Percentiles rank a stretch among this genome's conserved stretches.
Conservation (phyloP, 2,888 invertebrate species). For the Caenorhabditis sinica region DNA sequence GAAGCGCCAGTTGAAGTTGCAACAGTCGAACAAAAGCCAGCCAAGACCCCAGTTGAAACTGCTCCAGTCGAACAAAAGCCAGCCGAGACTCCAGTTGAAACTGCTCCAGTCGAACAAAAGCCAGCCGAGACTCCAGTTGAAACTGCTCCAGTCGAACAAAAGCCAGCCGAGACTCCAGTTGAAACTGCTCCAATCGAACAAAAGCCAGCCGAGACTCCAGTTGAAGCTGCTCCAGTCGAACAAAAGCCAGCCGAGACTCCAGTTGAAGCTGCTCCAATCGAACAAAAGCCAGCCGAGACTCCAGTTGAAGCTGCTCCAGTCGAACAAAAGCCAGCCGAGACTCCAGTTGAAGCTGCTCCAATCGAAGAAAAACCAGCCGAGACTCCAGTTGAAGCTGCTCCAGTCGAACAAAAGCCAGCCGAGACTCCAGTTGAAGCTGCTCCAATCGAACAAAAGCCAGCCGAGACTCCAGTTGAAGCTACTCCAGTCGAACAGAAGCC, state of each 20-base stretch:
- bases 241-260: conserved; percentile 23
- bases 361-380: conserved; percentile 26
- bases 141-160: conserved; percentile 25
- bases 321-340: no score
- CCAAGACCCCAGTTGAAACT: conserved; percentile 23
- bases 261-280: conserved; percentile 20
- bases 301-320: conserved; percentile 31
- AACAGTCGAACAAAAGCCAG: conserved; percentile 18
- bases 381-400: conserved; percentile 25
- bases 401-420: conserved; percentile 26
- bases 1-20: conserved; percentile 11
- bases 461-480: conserved; percentile 17
- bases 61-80: conserved; percentile 35
- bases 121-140: conserved; percentile 35
- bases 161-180: conserved; percentile 19
- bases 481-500: conserved; percentile 12
- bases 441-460: conserved; percentile 2
- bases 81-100: conserved; percentile 33
- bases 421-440: conserved; percentile 33
- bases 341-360: not conserved
- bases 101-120: conserved; percentile 27
- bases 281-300: conserved; percentile 11
- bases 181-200: conserved; percentile 20
- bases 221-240: conserved; percentile 26
- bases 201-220: not conserved